Percentiles rank a stretch among this genome's conserved stretches.
These are phyloP conservation scores for Conchocele bisecta DNA, from an alignment of 2,888 invertebrate genomes.

Conservation along the genomic window DNA sequence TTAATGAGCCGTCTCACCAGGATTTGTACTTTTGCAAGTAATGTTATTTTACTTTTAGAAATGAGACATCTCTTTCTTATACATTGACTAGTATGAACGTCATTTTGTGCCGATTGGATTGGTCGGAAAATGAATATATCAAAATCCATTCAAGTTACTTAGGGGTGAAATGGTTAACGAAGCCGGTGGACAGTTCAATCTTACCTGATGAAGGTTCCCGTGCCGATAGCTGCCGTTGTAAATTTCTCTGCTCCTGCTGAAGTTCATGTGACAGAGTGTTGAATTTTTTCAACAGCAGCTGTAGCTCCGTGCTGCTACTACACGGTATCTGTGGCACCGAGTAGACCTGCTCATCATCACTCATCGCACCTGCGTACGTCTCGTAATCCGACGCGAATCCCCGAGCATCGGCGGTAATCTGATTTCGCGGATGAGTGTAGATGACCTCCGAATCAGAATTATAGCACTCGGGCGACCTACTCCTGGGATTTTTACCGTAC, in stretches of 20 bases:
- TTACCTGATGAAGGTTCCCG: slow-evolving; percentile 47
- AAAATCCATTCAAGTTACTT: too few relatives aligned
- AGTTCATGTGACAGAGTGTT: slow-evolving; percentile 84
- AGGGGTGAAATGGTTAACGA: too few relatives aligned
- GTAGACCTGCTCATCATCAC: slow-evolving; percentile 77
- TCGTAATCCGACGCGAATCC: slow-evolving; percentile 79
- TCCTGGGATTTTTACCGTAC: slow-evolving; percentile 80
- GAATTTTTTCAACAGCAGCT: slow-evolving; percentile 80
- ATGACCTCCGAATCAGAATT: slow-evolving; percentile 95
- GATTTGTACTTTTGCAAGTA: too few relatives aligned
- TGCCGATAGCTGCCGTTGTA: slow-evolving; percentile 73
- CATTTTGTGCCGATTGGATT: too few relatives aligned
- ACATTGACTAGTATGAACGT: too few relatives aligned
- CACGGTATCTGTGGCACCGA: slow-evolving; percentile 76
- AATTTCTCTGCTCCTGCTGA: slow-evolving; percentile 76
- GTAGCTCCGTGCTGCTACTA: slow-evolving; percentile 78
- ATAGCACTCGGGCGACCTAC: slow-evolving; percentile 86
- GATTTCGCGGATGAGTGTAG: slow-evolving; percentile 68
- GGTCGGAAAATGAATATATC: too few relatives aligned
- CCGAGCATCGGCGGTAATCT: slow-evolving; percentile 64
- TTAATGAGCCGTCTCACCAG: too few relatives aligned
- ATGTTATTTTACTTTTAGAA: too few relatives aligned
- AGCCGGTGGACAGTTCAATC: too few relatives aligned
- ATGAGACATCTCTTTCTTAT: too few relatives aligned
- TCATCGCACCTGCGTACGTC: slow-evolving; percentile 75